These are phyloP conservation scores for Aphidius ervi DNA, from an alignment of 1,140 invertebrate genomes.

Conservation along the genomic window DNA sequence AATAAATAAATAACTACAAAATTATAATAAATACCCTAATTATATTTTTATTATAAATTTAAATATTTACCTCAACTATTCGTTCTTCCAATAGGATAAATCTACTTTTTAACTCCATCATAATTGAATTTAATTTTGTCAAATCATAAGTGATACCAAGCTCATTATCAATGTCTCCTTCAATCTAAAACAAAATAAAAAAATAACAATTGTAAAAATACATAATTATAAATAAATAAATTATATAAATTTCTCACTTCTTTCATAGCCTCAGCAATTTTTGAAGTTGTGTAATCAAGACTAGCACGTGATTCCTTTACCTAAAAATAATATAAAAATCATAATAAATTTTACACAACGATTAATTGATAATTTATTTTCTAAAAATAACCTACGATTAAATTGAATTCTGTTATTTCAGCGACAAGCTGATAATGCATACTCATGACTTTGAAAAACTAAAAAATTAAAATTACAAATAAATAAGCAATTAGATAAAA, in stretches of 20 bases:
- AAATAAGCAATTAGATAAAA: neutral
- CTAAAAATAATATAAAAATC: conserved; percentile 23
- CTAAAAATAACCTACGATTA: conserved; percentile 29
- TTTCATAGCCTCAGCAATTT: conserved; percentile 35
- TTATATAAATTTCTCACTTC: conserved; percentile 28
- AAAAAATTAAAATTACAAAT: conserved; percentile 5
- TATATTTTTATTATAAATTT: neutral
- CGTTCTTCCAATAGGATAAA: conserved; percentile 35
- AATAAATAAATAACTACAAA: too few species aligned
- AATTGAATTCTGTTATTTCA: conserved; percentile 34
- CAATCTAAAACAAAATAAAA: conserved; percentile 31
- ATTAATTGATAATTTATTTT: neutral
- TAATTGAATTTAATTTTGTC: conserved; percentile 33
- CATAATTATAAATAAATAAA: conserved; percentile 6
- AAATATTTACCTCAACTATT: conserved; percentile 39
- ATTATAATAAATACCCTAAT: too few species aligned
- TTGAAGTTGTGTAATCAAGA: conserved; percentile 32
- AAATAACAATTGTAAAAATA: conserved; percentile 6
- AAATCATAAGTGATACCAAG: conserved; percentile 39
- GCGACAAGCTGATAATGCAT: conserved; percentile 33
- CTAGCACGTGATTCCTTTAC: conserved; percentile 34
- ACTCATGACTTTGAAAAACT: conserved; percentile 37
- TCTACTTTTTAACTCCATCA: conserved; percentile 26
- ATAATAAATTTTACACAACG: neutral
- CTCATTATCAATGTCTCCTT: conserved; percentile 38